Evolutionary conservation across 92 coral and sea anemone species (phyloP).

Genomic region (Ricordea florida): DNA sequence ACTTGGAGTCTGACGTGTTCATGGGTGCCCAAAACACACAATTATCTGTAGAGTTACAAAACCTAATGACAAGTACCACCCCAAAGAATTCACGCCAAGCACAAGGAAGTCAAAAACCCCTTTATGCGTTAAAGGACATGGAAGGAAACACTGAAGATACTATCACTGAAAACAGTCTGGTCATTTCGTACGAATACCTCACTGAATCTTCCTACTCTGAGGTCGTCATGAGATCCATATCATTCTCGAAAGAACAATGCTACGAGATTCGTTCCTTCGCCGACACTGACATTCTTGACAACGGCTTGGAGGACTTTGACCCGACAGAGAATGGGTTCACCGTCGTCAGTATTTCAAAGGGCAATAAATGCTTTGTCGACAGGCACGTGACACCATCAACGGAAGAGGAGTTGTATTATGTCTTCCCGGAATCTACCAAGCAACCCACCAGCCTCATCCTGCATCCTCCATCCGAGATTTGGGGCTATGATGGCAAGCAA

Average conservation of each 20-base stretch:
- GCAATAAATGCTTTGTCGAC: slow-evolving; percentile 17
- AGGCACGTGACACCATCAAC: background rate
- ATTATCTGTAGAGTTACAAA: slow-evolving; percentile 18
- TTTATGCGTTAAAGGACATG: slow-evolving; percentile 5
- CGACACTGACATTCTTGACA: slow-evolving; percentile 23
- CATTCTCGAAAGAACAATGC: slow-evolving; percentile 38
- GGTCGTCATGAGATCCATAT: slow-evolving; percentile 11
- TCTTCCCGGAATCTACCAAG: slow-evolving; percentile 21
- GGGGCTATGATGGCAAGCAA: slow-evolving; percentile 61
- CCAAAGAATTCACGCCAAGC: background rate
- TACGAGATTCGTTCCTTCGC: slow-evolving; percentile 10
- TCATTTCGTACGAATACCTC: slow-evolving; percentile 26
- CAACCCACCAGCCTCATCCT: slow-evolving; percentile 14
- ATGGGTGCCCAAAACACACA: slow-evolving; percentile 18
- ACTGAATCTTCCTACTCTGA: slow-evolving; percentile 52
- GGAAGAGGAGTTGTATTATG: slow-evolving; percentile 1
- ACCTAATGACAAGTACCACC: slow-evolving; percentile 7
- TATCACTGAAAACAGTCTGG: slow-evolving; percentile 13
- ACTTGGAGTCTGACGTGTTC: slow-evolving; percentile 9
- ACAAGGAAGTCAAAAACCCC: slow-evolving; percentile 6
- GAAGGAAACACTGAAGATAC: slow-evolving; percentile 21
- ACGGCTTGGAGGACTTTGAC: slow-evolving; percentile 26
- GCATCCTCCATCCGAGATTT: slow-evolving; percentile 65
- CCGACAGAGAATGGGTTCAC: slow-evolving; percentile 45
- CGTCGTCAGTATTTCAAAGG: slow-evolving; percentile 38